phyloP scores from a whole-genome alignment of 1,140 invertebrate species.

The Chironomus striatipennis region DNA sequence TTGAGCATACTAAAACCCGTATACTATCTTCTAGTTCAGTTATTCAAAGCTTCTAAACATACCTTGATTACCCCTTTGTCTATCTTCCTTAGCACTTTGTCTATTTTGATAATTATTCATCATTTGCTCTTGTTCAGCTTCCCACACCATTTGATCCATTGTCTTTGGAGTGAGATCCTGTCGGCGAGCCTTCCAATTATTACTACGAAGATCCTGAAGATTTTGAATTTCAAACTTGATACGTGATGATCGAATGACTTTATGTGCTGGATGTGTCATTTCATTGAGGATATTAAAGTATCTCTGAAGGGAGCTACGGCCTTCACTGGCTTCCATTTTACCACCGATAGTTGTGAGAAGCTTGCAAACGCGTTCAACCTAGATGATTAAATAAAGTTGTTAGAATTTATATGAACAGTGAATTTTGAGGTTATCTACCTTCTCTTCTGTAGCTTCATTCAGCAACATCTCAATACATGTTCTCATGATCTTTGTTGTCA shows the following conservation, averaged over 20 bases:
- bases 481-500: conserved; percentile 82
- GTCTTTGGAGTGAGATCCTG: conserved; percentile 37
- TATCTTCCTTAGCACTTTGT: neutral
- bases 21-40: too few species aligned
- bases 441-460: conserved; percentile 57
- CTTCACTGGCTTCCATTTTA: conserved; percentile 58
- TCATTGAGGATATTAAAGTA: conserved; percentile 27
- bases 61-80: neutral
- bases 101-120: neutral
- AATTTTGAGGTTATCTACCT: conserved; percentile 50
- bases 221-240: conserved; percentile 35
- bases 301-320: conserved; percentile 41
- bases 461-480: conserved; percentile 73
- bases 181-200: conserved; percentile 25
- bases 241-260: conserved; percentile 32
- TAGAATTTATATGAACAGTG: too few species aligned
- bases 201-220: conserved; percentile 27
- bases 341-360: conserved; percentile 87
- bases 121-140: neutral
- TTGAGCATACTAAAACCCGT: too few species aligned
- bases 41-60: too few species aligned
- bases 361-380: conserved; percentile 85
- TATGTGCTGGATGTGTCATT: conserved; percentile 30
- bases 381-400: too few species aligned
- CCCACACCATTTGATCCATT: conserved; percentile 30